Conservation (phyloP, 2,113 vertebrate species). For the Pedionomus torquatus region DNA sequence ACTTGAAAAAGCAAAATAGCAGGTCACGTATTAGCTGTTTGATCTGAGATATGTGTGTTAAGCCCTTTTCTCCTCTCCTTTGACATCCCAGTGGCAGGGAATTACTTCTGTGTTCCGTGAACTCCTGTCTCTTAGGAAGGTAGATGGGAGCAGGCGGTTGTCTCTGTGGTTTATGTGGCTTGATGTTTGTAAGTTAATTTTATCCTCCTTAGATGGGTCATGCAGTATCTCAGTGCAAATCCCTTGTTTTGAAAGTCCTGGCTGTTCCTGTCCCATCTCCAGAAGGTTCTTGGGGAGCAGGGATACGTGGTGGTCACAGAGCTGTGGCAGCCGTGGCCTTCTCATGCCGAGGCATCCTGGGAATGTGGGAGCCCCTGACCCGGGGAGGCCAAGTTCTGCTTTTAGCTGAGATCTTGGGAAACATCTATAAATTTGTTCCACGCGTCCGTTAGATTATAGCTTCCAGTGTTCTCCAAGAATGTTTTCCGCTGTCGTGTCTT, state of each 20-base stretch:
- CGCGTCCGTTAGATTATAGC: background rate
- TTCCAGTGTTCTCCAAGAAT: background rate
- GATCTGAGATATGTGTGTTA: background rate
- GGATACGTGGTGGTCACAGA: background rate
- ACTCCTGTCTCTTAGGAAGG: background rate
- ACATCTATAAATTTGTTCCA: background rate
- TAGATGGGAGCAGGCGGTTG: background rate
- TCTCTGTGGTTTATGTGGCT: background rate
- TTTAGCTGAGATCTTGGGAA: constrained; percentile 18
- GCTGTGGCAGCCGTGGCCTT: background rate
- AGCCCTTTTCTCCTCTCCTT: background rate
- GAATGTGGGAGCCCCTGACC: constrained; percentile 35
- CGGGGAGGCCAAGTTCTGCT: background rate
- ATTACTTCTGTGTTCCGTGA: background rate
- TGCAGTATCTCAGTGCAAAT: constrained; percentile 5
- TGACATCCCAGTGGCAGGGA: background rate
- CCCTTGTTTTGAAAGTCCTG: background rate
- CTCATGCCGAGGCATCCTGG: constrained; percentile 20
- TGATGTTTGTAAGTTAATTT: background rate
- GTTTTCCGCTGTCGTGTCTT: background rate
- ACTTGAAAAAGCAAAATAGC: constrained; percentile 4
- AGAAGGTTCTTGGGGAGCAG: background rate
- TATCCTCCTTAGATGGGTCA: background rate
- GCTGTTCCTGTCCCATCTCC: background rate
- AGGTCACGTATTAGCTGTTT: background rate